A percentile compares a stretch with the other conserved stretches of the same genome.
phyloP scores from a whole-genome alignment of 1,140 invertebrate species.

The Apis florea region DNA sequence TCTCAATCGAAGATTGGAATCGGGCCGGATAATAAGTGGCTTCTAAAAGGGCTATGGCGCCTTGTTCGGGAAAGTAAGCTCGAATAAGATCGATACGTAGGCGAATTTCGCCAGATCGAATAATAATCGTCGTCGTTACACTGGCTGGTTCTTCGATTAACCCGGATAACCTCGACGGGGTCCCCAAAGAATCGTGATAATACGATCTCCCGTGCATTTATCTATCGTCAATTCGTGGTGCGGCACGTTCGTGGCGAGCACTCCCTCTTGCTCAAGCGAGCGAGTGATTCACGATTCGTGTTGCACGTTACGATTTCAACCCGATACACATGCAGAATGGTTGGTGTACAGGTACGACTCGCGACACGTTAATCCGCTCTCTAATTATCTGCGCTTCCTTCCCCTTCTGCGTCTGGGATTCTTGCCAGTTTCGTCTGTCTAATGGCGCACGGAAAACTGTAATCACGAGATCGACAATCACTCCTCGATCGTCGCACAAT shows the following conservation, averaged over 20 bases:
- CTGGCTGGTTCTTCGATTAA: constrained; percentile 65
- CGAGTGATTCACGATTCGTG: constrained; percentile 68
- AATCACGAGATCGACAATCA: background rate
- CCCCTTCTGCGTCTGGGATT: background rate
- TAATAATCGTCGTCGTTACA: constrained; percentile 60
- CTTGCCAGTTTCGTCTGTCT: background rate
- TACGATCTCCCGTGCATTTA: constrained; percentile 60
- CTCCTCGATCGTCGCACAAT: background rate
- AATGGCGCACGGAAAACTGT: background rate
- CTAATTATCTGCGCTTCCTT: constrained; percentile 51
- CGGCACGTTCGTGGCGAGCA: constrained; percentile 44
- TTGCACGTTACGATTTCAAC: constrained; percentile 54
- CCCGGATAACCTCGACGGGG: constrained; percentile 62
- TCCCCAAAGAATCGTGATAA: constrained; percentile 65
- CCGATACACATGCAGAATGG: background rate
- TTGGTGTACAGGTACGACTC: constrained; percentile 20
- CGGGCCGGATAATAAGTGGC: constrained; percentile 38
- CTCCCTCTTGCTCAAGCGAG: constrained; percentile 53
- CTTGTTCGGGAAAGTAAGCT: constrained; percentile 27
- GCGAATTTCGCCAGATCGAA: constrained; percentile 51
- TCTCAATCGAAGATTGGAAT: constrained; percentile 14
- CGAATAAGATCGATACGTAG: constrained; percentile 40
- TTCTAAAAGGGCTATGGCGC: constrained; percentile 21
- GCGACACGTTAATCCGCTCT: constrained; percentile 49
- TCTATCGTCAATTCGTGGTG: constrained; percentile 60